Conservation (phyloP, 2,797 vertebrate species). For the Anas acuta region DNA sequence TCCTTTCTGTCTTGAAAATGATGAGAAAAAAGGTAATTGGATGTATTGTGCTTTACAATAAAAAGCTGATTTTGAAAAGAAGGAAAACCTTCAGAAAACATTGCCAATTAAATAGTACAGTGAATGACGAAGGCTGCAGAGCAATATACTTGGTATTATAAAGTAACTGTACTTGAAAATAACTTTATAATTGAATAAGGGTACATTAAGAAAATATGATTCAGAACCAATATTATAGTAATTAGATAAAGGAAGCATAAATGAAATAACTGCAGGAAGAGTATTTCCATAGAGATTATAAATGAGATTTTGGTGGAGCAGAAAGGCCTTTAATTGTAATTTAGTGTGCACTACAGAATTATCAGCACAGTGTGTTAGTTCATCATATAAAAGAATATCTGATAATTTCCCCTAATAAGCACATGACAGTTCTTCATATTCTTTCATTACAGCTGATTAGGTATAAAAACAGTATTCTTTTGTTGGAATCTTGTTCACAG, state of each 20-base stretch:
- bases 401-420: slow-evolving; percentile 81
- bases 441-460: slow-evolving; percentile 78
- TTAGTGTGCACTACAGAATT: slow-evolving; percentile 82
- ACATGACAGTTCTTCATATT: slow-evolving; percentile 79
- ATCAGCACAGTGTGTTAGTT: slow-evolving; percentile 79
- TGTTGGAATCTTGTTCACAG: slow-evolving; percentile 60
- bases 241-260: slow-evolving; percentile 83
- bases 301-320: slow-evolving; percentile 82
- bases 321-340: slow-evolving; percentile 83
- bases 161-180: slow-evolving; percentile 82
- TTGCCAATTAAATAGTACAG: slow-evolving; percentile 52
- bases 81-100: slow-evolving; percentile 40
- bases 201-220: slow-evolving; percentile 81
- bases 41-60: slow-evolving; percentile 44
- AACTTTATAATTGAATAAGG: slow-evolving; percentile 83
- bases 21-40: slow-evolving; percentile 39
- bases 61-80: slow-evolving; percentile 33
- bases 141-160: slow-evolving; percentile 70
- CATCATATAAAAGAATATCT: slow-evolving; percentile 81
- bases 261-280: slow-evolving; percentile 82
- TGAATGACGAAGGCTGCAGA: slow-evolving; percentile 67
- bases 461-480: slow-evolving; percentile 74
- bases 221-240: slow-evolving; percentile 82
- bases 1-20: slow-evolving; percentile 48
- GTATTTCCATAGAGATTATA: slow-evolving; percentile 82